Conservation (phyloP, 2,888 invertebrate genomes). For the Himalopsyche japonica region DNA sequence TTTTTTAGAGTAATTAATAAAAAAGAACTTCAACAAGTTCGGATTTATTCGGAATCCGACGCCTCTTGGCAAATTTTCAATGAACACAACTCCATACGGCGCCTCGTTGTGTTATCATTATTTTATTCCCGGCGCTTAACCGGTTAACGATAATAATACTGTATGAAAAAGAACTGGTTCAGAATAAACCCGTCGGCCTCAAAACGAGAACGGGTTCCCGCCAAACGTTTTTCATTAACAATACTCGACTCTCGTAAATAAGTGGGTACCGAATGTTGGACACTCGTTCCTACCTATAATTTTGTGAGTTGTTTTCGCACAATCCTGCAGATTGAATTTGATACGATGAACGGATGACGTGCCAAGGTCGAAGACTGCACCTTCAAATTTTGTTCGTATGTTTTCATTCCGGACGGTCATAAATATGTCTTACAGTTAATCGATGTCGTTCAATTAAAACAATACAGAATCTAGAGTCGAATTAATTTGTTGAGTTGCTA, state of each 20-base stretch:
- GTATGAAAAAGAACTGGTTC: background rate
- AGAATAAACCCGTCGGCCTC: background rate
- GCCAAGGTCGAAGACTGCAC: background rate
- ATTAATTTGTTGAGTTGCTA: no score
- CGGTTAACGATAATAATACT: background rate
- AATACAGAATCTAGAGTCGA: no score
- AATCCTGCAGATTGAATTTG: background rate
- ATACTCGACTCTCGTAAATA: background rate
- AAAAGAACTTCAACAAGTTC: no score
- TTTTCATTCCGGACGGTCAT: no score
- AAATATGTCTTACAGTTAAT: no score
- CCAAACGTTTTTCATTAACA: background rate
- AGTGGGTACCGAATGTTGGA: background rate
- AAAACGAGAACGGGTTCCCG: background rate
- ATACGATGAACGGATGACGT: background rate
- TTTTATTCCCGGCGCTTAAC: background rate
- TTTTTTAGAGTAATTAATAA: no score
- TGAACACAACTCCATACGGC: background rate
- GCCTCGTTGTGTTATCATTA: background rate
- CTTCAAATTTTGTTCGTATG: background rate
- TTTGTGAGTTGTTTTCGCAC: background rate
- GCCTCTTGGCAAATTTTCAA: background rate
- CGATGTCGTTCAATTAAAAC: no score
- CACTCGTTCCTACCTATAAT: background rate
- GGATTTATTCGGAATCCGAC: no score